Conservation (phyloP, 1,140 invertebrate species). For the Drosophila jambulina region DNA sequence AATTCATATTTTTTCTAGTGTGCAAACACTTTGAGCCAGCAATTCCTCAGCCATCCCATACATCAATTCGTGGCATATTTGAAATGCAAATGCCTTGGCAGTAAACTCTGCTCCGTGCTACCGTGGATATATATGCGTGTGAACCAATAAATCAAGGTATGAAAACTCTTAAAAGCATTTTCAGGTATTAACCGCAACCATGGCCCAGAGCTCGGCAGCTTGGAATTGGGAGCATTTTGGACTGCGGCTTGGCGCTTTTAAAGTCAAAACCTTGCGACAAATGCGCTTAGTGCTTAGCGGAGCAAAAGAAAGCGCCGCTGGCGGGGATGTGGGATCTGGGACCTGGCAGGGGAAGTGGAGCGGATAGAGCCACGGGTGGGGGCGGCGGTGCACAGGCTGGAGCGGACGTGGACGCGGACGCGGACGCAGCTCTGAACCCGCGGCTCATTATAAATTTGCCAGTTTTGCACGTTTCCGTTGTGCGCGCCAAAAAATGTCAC, state of each 20-base stretch:
- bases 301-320: slow-evolving; percentile 72
- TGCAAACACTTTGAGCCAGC: slow-evolving; percentile 12
- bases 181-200: slow-evolving; percentile 66
- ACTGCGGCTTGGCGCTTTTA: slow-evolving; percentile 53
- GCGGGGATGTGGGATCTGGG: slow-evolving; percentile 35
- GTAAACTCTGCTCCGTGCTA: slow-evolving; percentile 42
- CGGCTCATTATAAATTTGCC: slow-evolving; percentile 82
- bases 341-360: slow-evolving; percentile 1
- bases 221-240: slow-evolving; percentile 51
- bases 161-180: slow-evolving; percentile 78
- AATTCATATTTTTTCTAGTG: slow-evolving; percentile 7
- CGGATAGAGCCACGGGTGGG: slow-evolving; percentile 9
- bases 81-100: slow-evolving; percentile 71
- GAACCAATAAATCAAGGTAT: slow-evolving; percentile 76
- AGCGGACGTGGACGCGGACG: slow-evolving; percentile 20
- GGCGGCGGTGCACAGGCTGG: slow-evolving; percentile 15
- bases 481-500: slow-evolving; percentile 82
- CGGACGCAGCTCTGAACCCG: slow-evolving; percentile 64
- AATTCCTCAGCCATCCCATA: slow-evolving; percentile 48
- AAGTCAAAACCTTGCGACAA: slow-evolving; percentile 59
- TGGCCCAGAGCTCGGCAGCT: slow-evolving; percentile 30
- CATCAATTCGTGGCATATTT: slow-evolving; percentile 68
- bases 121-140: slow-evolving; percentile 16
- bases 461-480: slow-evolving; percentile 82
- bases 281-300: slow-evolving; percentile 78